Evolutionary conservation across 2,113 vertebrate genomes (phyloP), one percentile per base, ranked within the genome.

Genomic region (Lasiurus cinereus): DNA sequence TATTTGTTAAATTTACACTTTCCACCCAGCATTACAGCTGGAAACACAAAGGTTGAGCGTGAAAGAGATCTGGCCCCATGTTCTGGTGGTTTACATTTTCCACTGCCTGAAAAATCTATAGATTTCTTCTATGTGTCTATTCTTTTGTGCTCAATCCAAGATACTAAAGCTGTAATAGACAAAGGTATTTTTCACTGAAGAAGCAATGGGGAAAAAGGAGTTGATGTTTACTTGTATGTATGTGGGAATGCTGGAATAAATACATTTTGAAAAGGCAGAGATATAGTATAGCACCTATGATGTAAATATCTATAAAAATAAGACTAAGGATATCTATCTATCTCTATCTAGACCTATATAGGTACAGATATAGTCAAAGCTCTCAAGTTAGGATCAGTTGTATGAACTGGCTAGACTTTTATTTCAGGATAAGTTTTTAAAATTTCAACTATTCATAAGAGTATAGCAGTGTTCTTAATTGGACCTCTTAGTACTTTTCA

Each of bases 391-490:
- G 1, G 43, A 56, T 80, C 54, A 89, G 24, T 43, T 59, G 21
- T 39, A 56, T 66, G 21, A 83, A 12, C 72, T 88, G 12, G 36
- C 76, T 87, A 86, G 59, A 85, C 69, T 48, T 59, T 97, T 96
- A n/a, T 59, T 83, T 59, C 11, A 94, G 78, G 59, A 83, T 67
- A 84, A 48, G 90, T 96, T 97, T 98, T 88, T 95, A 72, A 94
- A 97, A 83, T 59, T 93, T 96, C 90, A 96, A 92, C 78, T 96
- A 73, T 97, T 97, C 66, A n/a, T 96, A 97, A 95, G 95, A 95
- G 83, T 24, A 88, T 69, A 96, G 97, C 80, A 46, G 80, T 82
- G 59, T 67, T 95, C 98, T 95, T 94, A 97, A 93, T 85, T 95
- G 84, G 69, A 80, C 91, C 33, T 93, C 59, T 97, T 94, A 97